Evolutionary conservation across 2,113 vertebrate species (phyloP).

Genomic region (Phasianus colchicus): DNA sequence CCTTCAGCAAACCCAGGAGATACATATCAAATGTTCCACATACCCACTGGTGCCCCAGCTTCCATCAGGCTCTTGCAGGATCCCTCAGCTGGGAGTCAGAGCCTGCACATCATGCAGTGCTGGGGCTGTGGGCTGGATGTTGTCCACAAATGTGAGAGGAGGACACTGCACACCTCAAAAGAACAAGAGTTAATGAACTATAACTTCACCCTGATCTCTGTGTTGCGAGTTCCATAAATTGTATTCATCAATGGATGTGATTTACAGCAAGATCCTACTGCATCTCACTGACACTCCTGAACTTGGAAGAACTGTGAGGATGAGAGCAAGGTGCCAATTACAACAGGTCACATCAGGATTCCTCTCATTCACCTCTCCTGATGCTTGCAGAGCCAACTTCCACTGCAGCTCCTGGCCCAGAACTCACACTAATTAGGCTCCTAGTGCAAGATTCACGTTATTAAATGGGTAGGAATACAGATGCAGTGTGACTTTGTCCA

Average conservation of each 20-base stretch:
- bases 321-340: conserved; percentile 25
- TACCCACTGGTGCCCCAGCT: rapidly evolving
- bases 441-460: not conserved
- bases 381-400: not conserved
- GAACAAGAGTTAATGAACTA: not conserved
- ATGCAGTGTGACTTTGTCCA: not conserved
- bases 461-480: not conserved
- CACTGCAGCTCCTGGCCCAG: not conserved
- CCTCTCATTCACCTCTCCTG: not conserved
- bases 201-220: not conserved
- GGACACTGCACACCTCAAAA: not conserved
- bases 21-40: not conserved
- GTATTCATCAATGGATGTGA: not conserved
- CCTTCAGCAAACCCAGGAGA: not conserved
- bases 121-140: not conserved
- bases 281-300: rapidly evolving
- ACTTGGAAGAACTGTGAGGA: not conserved
- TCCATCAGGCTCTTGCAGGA: not conserved
- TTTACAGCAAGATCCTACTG: not conserved
- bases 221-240: not conserved
- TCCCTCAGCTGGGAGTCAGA: not conserved
- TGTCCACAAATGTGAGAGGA: not conserved
- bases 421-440: not conserved
- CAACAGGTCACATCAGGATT: not conserved
- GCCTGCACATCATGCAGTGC: not conserved